A percentile compares a stretch with the other conserved stretches of the same genome.
phyloP scores from a whole-genome alignment of 2,113 vertebrate genomes.

The Serilophus lunatus region DNA sequence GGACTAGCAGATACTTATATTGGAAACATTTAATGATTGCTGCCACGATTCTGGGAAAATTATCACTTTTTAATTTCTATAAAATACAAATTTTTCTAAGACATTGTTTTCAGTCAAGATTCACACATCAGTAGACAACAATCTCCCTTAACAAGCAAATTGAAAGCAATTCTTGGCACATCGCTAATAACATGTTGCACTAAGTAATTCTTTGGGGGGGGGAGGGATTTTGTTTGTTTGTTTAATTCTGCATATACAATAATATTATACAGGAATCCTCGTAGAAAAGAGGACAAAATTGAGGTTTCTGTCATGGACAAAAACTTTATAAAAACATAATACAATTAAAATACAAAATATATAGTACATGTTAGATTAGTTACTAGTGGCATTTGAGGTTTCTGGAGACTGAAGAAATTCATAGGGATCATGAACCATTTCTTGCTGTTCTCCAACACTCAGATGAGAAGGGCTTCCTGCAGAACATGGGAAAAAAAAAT shows the following conservation, averaged over 20 bases:
- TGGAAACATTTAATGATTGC: not conserved
- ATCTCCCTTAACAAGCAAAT: not conserved
- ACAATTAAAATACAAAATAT: conserved; percentile 19
- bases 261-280: conserved; percentile 37
- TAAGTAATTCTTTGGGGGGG: not conserved
- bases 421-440: conserved; percentile 90
- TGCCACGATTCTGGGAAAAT: not conserved
- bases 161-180: not conserved
- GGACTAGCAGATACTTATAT: not conserved
- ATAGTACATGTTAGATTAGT: conserved; percentile 3
- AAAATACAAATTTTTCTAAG: not conserved
- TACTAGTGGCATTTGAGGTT: conserved; percentile 71
- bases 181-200: not conserved
- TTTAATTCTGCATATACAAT: not conserved
- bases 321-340: conserved; percentile 37
- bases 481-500: not conserved
- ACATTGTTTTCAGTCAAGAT: not conserved
- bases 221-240: not conserved
- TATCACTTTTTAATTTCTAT: not conserved
- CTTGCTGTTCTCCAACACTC: conserved; percentile 88
- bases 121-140: not conserved
- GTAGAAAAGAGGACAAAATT: conserved; percentile 15
- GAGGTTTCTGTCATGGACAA: conserved; percentile 35
- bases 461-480: conserved; percentile 91
- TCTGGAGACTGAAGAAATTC: conserved; percentile 97